A percentile compares a stretch with the other conserved stretches of the same genome.
Evolutionary conservation across 2,797 vertebrate species (phyloP).

Genomic region (Orestias chungarensis): DNA sequence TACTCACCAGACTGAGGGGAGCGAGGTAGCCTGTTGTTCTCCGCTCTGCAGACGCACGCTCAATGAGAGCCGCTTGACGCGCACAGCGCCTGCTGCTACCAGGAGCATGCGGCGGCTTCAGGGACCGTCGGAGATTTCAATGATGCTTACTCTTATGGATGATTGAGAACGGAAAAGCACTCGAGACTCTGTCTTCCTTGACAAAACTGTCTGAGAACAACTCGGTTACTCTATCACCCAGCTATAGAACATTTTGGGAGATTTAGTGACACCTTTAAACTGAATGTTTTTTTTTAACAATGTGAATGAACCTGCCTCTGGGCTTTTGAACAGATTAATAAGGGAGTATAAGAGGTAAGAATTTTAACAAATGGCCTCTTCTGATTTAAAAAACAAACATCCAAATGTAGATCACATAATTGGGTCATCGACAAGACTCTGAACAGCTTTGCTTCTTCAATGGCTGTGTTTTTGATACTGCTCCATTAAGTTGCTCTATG

Average conservation of each 20-base stretch:
- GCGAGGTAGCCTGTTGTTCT: conserved; percentile 78
- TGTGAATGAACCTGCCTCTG: not conserved
- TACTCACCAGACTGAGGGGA: conserved; percentile 72
- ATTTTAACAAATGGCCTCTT: no score
- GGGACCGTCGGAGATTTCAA: accelerated
- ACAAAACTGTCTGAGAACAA: accelerated
- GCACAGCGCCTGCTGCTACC: conserved; percentile 42
- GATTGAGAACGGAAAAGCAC: not conserved
- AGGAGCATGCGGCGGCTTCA: conserved; percentile 33
- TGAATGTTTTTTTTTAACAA: not conserved
- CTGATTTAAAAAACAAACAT: no score
- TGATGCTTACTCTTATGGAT: accelerated
- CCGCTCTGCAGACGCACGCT: conserved; percentile 61
- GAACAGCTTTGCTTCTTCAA: not conserved
- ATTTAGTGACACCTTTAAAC: not conserved
- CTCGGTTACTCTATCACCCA: no score
- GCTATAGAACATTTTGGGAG: no score
- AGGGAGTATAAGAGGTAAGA: no score
- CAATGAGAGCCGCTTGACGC: conserved; percentile 69
- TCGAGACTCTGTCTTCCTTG: accelerated
- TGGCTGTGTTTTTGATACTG: not conserved
- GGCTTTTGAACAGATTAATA: not conserved
- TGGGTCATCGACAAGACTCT: no score
- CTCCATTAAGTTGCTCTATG: not conserved
- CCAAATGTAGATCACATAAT: not conserved